Evolutionary conservation across 2,888 invertebrate genomes (phyloP), one percentile per base, ranked within the genome.

Genomic region (Orthosia gracilis): DNA sequence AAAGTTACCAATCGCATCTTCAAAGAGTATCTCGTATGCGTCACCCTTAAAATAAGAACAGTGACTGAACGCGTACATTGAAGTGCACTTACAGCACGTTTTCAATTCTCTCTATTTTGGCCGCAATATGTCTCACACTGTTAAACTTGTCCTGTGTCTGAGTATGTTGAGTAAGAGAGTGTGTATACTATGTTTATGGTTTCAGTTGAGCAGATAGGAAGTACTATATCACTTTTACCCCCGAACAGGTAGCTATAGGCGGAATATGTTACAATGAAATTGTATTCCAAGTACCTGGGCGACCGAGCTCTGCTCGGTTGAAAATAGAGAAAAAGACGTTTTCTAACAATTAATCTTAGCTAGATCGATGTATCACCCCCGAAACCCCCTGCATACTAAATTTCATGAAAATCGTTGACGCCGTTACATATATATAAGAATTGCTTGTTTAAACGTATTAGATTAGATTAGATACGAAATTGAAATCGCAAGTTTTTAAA

Each of bases 51-150:
- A 11, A 2, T 57, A 26, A 55, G 63, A 64, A 82, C 67, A 82
- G 73, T 78, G 78, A 82, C 69, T 81, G 78, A 84, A 65, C 58
- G 64, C 45, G 65, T 78, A 83, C 83, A 82, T 64, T 62, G 78
- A 69, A 83, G 70, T 83, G 85, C 85, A 82, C 83, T 83, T 73
- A 75, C 52, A 66, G 3, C 40, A 52, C 73, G 82, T 78, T 82
- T 71, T 71, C 73, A 61, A 78, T 85, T 78, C 82, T 47, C 58
- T 69, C 65, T 71, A 71, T 75, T 75, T 71, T 57, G 40, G 50
- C 9, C 21, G 2, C 21, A 58, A 58, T 63, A 64, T 57, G 52
- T 65, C 59, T 61, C 31, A 47, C 47, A 49, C 61, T 52, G 47
- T 82, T 67, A 13, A 76, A 67, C 55, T 64, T 52, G 17, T 59